Conservation (phyloP, 2,888 invertebrate genomes). For the Melinaea menophilus region DNA sequence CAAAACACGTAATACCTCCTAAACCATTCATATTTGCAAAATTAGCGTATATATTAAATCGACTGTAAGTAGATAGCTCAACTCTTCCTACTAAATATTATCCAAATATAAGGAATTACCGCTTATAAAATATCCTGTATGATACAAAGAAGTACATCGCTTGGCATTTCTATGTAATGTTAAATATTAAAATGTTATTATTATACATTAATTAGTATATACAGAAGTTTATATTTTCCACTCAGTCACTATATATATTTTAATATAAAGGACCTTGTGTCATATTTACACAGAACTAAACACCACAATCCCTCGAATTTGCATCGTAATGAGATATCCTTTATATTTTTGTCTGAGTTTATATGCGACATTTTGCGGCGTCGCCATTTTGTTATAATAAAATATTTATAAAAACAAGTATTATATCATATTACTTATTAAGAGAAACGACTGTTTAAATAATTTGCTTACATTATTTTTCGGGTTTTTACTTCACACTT, state of each 20-base stretch:
- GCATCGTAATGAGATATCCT: conserved; percentile 68
- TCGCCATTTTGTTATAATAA: conserved; percentile 45
- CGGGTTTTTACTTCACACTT: neutral
- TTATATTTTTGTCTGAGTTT: conserved; percentile 67
- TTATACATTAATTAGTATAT: conserved; percentile 18
- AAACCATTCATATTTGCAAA: too few species aligned
- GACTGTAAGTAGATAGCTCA: too few species aligned
- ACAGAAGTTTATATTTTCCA: neutral
- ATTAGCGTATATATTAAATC: too few species aligned
- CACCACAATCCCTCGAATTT: conserved; percentile 69
- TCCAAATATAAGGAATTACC: neutral
- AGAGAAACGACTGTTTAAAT: conserved; percentile 19
- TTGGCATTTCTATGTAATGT: conserved; percentile 33
- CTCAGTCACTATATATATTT: too few species aligned
- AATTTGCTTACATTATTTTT: conserved; percentile 22
- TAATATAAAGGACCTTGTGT: too few species aligned
- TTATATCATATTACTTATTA: conserved; percentile 39
- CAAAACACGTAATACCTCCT: too few species aligned
- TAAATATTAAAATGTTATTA: conserved; percentile 33
- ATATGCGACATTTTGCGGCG: conserved; percentile 12
- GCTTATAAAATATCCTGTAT: conserved; percentile 33
- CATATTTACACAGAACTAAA: conserved; percentile 68
- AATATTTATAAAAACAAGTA: conserved; percentile 50
- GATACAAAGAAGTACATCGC: conserved; percentile 35
- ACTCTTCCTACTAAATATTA: too few species aligned